phyloP scores from a whole-genome alignment of 2,113 vertebrate genomes.

The Garra rufa region DNA sequence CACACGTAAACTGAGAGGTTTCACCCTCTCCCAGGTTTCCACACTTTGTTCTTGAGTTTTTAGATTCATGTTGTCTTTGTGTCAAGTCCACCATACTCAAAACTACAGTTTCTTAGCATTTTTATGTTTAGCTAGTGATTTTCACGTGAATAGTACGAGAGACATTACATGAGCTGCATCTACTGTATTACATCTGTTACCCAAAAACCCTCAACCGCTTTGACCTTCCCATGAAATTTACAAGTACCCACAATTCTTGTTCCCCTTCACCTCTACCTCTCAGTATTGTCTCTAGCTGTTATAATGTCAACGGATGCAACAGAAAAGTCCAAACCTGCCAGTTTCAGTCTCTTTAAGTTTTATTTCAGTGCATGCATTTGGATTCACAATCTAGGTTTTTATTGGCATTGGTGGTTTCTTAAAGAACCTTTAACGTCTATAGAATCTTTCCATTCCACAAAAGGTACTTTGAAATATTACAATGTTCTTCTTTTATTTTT shows the following conservation, averaged over 20 bases:
- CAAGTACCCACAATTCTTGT: not conserved
- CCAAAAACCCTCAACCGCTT: not conserved
- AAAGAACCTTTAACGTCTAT: not conserved
- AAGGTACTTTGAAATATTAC: no score
- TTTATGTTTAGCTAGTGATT: not conserved
- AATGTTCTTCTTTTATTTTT: not conserved
- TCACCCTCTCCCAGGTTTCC: not conserved
- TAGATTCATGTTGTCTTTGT: not conserved
- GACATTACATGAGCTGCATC: not conserved
- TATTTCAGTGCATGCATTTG: not conserved
- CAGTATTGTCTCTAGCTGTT: conserved; percentile 37
- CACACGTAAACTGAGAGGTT: no score
- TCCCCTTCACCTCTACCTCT: conserved; percentile 43
- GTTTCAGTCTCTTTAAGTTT: not conserved
- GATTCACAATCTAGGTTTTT: not conserved
- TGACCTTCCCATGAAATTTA: conserved; percentile 36
- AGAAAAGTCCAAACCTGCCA: not conserved
- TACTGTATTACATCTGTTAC: not conserved
- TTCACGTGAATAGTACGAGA: no score
- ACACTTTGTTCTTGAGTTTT: not conserved
- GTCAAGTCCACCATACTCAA: not conserved
- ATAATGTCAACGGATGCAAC: not conserved
- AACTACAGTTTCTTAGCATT: not conserved
- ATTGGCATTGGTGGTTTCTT: not conserved
- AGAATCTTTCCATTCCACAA: not conserved